Percentiles rank a stretch among this genome's conserved stretches.
phyloP scores from a whole-genome alignment of 2,888 invertebrate genomes.

The Lasioglossum morio region DNA sequence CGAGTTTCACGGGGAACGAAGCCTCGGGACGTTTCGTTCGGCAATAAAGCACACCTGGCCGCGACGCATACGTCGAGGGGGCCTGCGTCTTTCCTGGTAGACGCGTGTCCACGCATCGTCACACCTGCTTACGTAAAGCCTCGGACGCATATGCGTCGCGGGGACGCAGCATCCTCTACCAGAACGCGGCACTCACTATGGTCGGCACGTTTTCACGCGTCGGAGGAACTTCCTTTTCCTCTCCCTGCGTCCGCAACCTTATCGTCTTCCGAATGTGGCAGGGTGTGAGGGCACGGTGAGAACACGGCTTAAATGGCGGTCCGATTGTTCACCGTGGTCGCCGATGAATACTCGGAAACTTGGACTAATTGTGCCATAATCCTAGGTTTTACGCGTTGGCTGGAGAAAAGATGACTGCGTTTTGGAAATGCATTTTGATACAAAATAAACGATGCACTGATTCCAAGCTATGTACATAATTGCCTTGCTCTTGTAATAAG shows the following conservation, averaged over 20 bases:
- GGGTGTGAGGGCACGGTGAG: conserved; percentile 77
- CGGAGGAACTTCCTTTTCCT: conserved; percentile 49
- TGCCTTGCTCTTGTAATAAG: no score
- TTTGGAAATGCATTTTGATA: neutral
- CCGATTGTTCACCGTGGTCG: neutral
- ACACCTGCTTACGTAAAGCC: conserved; percentile 83
- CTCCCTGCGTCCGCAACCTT: conserved; percentile 24
- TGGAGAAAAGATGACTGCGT: neutral
- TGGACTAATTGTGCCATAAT: neutral
- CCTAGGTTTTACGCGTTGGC: neutral
- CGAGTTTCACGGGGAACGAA: conserved; percentile 68
- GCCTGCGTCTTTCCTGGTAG: conserved; percentile 78
- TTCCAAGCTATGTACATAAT: neutral
- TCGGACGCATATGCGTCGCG: conserved; percentile 69
- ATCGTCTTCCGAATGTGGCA: neutral
- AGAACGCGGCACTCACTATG: conserved; percentile 39
- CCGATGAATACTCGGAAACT: neutral
- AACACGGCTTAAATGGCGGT: conserved; percentile 74
- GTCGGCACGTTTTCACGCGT: conserved; percentile 57
- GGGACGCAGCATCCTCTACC: conserved; percentile 59
- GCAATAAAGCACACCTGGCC: conserved; percentile 81
- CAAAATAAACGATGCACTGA: no score
- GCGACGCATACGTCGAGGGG: conserved; percentile 70
- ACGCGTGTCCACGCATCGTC: conserved; percentile 84
- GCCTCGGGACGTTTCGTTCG: conserved; percentile 63